phyloP scores from a whole-genome alignment of 1,140 invertebrate genomes.

The Trinorchestia longiramus region DNA sequence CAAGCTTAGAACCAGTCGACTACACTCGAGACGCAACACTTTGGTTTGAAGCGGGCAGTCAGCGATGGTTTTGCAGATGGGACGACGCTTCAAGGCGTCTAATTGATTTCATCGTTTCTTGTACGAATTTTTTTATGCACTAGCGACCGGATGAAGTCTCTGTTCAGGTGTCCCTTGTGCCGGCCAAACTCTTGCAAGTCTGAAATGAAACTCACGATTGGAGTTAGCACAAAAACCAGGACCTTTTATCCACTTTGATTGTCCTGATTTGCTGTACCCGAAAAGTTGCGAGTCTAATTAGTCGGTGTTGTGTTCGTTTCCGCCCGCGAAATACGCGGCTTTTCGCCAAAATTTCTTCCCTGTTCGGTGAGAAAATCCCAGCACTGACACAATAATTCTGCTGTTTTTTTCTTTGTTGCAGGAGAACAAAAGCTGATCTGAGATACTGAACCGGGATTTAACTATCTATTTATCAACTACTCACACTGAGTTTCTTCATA shows the following conservation, averaged over 20 bases:
- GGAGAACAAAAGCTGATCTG: background rate
- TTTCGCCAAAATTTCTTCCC: background rate
- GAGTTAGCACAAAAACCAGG: background rate
- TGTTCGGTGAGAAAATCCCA: background rate
- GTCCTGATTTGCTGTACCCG: constrained; percentile 10
- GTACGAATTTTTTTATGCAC: background rate
- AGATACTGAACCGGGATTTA: background rate
- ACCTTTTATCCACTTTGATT: constrained; percentile 25
- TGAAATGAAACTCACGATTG: constrained; percentile 25
- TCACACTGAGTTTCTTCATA: background rate
- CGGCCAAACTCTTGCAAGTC: background rate
- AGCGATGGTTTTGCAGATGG: constrained; percentile 13
- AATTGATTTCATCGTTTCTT: constrained; percentile 12
- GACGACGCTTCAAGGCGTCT: constrained; percentile 7
- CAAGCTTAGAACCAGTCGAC: background rate
- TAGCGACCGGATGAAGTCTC: background rate
- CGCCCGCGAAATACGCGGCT: background rate
- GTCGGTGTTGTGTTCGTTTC: constrained; percentile 9
- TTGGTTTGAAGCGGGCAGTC: background rate
- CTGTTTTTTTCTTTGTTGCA: background rate
- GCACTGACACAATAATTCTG: background rate
- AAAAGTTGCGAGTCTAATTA: constrained; percentile 29
- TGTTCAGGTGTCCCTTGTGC: background rate
- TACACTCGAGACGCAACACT: background rate
- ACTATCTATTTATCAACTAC: background rate